These are phyloP conservation scores for Melanostoma mellinum DNA, from an alignment of 2,888 invertebrate genomes.

Conservation along the genomic window DNA sequence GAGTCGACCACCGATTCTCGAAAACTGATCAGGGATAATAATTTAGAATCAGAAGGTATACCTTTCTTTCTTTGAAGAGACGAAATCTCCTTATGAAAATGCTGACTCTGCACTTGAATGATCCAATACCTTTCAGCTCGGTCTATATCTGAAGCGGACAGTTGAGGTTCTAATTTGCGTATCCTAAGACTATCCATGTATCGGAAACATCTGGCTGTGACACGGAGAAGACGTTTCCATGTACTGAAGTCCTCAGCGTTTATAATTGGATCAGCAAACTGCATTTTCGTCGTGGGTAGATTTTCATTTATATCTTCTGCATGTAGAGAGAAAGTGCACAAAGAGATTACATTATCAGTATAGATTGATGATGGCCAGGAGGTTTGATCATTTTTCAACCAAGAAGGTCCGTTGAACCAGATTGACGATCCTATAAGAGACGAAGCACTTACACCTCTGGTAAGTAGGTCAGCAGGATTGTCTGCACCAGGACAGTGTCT, in stretches of 20 bases:
- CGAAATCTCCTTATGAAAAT: constrained; percentile 6
- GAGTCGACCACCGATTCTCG: constrained; percentile 15
- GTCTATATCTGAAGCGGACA: constrained; percentile 18
- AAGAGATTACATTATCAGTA: background rate
- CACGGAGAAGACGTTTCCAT: constrained; percentile 14
- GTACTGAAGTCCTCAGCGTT: constrained; percentile 20
- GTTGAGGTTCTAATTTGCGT: constrained; percentile 6
- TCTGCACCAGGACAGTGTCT: constrained; percentile 18
- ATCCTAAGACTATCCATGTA: constrained; percentile 15
- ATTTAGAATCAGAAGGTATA: constrained; percentile 23
- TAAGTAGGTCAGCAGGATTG: constrained; percentile 36
- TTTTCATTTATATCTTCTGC: constrained; percentile 1
- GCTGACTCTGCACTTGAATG: constrained; percentile 4
- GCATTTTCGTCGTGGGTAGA: background rate
- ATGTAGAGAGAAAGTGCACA: constrained; percentile 1
- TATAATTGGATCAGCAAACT: constrained; percentile 8
- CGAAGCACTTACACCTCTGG: constrained; percentile 37
- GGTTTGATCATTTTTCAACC: constrained; percentile 8
- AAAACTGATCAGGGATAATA: constrained; percentile 1
- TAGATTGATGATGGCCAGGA: background rate
- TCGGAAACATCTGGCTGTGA: constrained; percentile 20
- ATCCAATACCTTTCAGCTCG: constrained; percentile 19
- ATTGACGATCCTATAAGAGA: constrained; percentile 6
- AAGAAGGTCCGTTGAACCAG: constrained; percentile 33
- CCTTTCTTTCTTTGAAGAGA: constrained; percentile 11